These are phyloP conservation scores for Drosophila ironensis DNA, from an alignment of 1,140 invertebrate species.

Conservation along the genomic window DNA sequence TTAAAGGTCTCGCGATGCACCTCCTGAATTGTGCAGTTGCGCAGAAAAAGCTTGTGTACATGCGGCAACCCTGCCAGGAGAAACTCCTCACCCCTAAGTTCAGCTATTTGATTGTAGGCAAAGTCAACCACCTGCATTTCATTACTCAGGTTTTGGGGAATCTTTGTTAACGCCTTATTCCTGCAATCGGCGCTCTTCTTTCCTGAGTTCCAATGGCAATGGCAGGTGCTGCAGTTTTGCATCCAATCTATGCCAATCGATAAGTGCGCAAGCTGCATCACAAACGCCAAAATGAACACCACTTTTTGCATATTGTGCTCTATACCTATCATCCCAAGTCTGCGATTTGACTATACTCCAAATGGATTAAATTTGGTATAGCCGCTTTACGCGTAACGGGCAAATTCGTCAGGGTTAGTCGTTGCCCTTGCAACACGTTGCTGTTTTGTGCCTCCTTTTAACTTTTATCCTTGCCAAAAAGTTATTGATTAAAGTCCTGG, in stretches of 20 bases:
- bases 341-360: no score
- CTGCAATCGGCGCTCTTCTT: constrained; percentile 92
- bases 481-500: no score
- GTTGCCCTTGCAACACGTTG: no score
- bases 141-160: constrained; percentile 87
- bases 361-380: no score
- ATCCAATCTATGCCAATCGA: constrained; percentile 83
- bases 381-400: no score
- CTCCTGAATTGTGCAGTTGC: constrained; percentile 87
- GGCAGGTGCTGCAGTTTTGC: constrained; percentile 85
- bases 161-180: constrained; percentile 84
- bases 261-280: constrained; percentile 2
- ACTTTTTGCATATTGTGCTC: no score
- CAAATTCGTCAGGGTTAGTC: no score
- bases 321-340: no score
- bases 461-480: no score
- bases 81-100: constrained; percentile 87
- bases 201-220: constrained; percentile 90
- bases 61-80: constrained; percentile 87
- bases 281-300: no score
- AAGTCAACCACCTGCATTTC: constrained; percentile 91
- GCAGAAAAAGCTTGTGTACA: constrained; percentile 90
- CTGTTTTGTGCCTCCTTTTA: no score
- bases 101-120: constrained; percentile 87
- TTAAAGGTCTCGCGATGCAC: constrained; percentile 89